phyloP scores from a whole-genome alignment of 2,113 vertebrate genomes.

The Lasiurus cinereus region DNA sequence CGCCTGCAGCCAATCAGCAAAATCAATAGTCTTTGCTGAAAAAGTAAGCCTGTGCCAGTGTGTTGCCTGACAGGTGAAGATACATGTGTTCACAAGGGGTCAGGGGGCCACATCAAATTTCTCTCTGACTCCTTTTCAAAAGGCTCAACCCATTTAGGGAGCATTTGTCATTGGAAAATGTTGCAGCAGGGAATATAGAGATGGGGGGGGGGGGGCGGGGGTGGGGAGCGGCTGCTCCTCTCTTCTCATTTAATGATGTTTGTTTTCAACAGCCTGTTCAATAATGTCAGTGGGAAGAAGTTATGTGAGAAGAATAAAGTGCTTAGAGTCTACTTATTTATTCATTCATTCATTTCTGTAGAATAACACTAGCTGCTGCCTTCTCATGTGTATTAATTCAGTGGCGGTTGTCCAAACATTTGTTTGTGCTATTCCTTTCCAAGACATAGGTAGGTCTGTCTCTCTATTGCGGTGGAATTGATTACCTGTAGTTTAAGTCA shows the following conservation, averaged over 20 bases:
- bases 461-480: slow-evolving; percentile 65
- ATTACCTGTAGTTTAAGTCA: slow-evolving; percentile 78
- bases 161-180: slow-evolving; percentile 91
- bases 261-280: slow-evolving; percentile 92
- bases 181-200: slow-evolving; percentile 88
- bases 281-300: slow-evolving; percentile 90
- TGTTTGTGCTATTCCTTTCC: slow-evolving; percentile 81
- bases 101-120: slow-evolving; percentile 92
- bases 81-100: slow-evolving; percentile 91
- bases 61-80: slow-evolving; percentile 93
- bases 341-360: slow-evolving; percentile 90
- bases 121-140: slow-evolving; percentile 91
- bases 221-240: slow-evolving; percentile 81
- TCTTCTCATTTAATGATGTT: slow-evolving; percentile 92
- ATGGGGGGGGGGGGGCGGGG: slow-evolving; percentile 56
- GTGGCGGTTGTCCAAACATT: slow-evolving; percentile 82
- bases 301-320: slow-evolving; percentile 92
- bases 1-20: slow-evolving; percentile 94
- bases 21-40: slow-evolving; percentile 94
- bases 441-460: slow-evolving; percentile 70
- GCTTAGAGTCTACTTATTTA: slow-evolving; percentile 89
- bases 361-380: slow-evolving; percentile 87
- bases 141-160: slow-evolving; percentile 91
- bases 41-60: slow-evolving; percentile 92
- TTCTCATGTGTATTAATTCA: slow-evolving; percentile 89